A percentile compares a stretch with the other conserved stretches of the same genome.
Evolutionary conservation across 2,888 invertebrate species (phyloP).

Genomic region (Andrena dorsata): DNA sequence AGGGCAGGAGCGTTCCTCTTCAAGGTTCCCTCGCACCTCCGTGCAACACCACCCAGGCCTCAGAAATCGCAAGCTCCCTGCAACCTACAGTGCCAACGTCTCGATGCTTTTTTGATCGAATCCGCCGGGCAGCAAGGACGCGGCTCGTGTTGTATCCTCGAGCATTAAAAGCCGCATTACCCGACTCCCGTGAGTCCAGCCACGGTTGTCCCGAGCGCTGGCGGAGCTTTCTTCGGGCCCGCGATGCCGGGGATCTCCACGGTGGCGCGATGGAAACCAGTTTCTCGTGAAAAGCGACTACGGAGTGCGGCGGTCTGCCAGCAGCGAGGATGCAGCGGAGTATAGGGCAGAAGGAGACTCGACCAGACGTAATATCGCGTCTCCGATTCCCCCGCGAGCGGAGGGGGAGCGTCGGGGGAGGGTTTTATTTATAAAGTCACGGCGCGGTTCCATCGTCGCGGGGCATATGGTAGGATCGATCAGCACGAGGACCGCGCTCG

Average conservation of each 20-base stretch:
- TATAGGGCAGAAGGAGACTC: slow-evolving; percentile 57
- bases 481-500: slow-evolving; percentile 36
- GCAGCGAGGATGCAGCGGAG: slow-evolving; percentile 30
- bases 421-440: slow-evolving; percentile 62
- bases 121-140: slow-evolving; percentile 50
- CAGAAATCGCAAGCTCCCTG: background rate
- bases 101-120: slow-evolving; percentile 43
- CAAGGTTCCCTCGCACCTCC: too few relatives aligned
- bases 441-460: slow-evolving; percentile 10
- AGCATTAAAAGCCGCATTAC: slow-evolving; percentile 65
- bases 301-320: slow-evolving; percentile 7
- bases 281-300: slow-evolving; percentile 68
- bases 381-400: slow-evolving; percentile 48
- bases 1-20: too few relatives aligned
- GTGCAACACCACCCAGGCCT: too few relatives aligned
- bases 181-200: slow-evolving; percentile 66
- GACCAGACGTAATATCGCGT: slow-evolving; percentile 63
- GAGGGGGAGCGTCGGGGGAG: background rate
- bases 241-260: slow-evolving; percentile 40
- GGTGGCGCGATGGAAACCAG: slow-evolving; percentile 68
- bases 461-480: slow-evolving; percentile 48
- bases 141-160: slow-evolving; percentile 61
- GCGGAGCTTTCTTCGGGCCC: slow-evolving; percentile 53
- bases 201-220: slow-evolving; percentile 45
- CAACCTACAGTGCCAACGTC: background rate